Conservation (phyloP, 2,888 invertebrate species). For the Melanotus villosus region DNA sequence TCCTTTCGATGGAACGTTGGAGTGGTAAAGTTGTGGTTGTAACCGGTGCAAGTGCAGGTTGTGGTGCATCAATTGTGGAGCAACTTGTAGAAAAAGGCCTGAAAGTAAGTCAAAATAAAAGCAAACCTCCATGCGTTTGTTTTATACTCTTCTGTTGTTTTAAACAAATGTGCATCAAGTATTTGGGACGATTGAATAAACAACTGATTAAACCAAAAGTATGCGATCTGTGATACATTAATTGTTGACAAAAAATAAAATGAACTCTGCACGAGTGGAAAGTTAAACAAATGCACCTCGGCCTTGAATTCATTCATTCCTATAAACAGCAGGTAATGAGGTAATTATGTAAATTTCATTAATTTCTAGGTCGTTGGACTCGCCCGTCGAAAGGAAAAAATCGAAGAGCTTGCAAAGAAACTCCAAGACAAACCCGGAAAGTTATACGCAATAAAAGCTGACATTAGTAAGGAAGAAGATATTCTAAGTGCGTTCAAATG, state of each 20-base stretch:
- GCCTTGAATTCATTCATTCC: too few relatives aligned
- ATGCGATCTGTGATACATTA: too few relatives aligned
- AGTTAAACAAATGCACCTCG: too few relatives aligned
- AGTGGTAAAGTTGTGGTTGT: constrained; percentile 54
- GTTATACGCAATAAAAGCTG: constrained; percentile 7
- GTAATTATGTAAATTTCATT: too few relatives aligned
- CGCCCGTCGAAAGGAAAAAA: constrained; percentile 26
- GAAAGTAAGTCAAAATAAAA: not conserved
- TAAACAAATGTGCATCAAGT: too few relatives aligned
- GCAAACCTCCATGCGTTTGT: too few relatives aligned
- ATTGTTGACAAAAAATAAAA: too few relatives aligned
- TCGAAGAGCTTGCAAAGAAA: constrained; percentile 3
- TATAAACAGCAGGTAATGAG: too few relatives aligned
- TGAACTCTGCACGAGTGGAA: too few relatives aligned
- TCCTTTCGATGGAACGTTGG: constrained; percentile 47
- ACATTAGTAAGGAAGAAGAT: constrained; percentile 18
- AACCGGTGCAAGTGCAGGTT: constrained; percentile 55
- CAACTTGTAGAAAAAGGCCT: constrained; percentile 47
- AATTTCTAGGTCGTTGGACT: constrained; percentile 19
- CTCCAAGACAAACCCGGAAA: constrained; percentile 2
- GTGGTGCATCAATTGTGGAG: constrained; percentile 51
- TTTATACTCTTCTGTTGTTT: too few relatives aligned
- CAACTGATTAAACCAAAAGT: too few relatives aligned
- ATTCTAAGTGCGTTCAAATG: constrained; percentile 15
- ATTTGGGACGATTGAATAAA: too few relatives aligned